phyloP scores from a whole-genome alignment of 2,113 vertebrate genomes.

The Dipodomys merriami region DNA sequence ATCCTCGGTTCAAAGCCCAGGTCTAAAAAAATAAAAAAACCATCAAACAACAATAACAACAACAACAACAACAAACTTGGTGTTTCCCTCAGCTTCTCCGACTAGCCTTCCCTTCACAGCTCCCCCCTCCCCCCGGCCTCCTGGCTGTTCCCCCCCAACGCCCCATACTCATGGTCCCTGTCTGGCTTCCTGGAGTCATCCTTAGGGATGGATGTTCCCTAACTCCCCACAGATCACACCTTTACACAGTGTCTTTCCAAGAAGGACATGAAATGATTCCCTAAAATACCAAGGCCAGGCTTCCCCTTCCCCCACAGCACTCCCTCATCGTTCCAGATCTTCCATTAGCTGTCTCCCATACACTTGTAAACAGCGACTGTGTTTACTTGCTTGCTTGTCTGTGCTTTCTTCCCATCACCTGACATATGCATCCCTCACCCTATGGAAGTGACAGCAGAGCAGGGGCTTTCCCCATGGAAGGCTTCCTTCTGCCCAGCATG shows the following conservation, averaged over 20 bases:
- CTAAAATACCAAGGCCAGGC: not conserved
- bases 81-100: too few species aligned
- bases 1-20: too few species aligned
- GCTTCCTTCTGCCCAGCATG: not conserved
- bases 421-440: not conserved
- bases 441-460: accelerated
- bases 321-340: too few species aligned
- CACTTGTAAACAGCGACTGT: not conserved
- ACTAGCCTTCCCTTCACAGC: not conserved
- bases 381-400: not conserved
- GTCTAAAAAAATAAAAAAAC: too few species aligned
- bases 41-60: too few species aligned
- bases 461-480: not conserved
- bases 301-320: not conserved
- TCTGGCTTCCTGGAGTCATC: not conserved
- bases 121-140: not conserved
- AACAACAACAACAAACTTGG: not conserved
- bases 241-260: not conserved
- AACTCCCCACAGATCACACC: too few species aligned
- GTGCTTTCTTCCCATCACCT: too few species aligned
- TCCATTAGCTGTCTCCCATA: not conserved
- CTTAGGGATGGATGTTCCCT: not conserved
- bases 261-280: not conserved
- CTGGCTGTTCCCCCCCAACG: too few species aligned
- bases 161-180: not conserved